Base-by-base conservation (phyloP, 1,140 invertebrate genomes). In the Leucophenga varia region DNA sequence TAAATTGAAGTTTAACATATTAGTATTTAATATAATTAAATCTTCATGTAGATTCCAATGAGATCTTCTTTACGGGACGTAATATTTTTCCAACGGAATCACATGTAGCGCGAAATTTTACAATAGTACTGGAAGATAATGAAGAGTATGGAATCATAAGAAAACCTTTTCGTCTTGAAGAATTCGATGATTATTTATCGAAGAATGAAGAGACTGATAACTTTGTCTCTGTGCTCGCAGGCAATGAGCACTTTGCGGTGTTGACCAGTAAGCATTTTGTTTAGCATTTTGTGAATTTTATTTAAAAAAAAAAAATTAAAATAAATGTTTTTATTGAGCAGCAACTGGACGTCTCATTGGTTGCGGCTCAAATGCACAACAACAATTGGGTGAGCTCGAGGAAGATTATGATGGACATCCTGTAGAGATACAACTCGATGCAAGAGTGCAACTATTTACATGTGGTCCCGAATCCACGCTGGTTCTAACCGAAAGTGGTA, bases 1-100 rank as follows among this genome's bases (percentile, higher is more conserved):
- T n/a, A n/a, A n/a, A 36, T 49, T 17, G 36, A 14, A 16, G 2
- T 9, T 18, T 14, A 3, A 35, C n/a, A n/a, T n/a, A n/a, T n/a
- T n/a, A n/a, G n/a, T n/a, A n/a, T n/a, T n/a, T n/a, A n/a, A n/a
- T n/a, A 45, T 22, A 2, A 13, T 16, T 3, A 13, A 6, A 2
- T 41, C 39, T 40, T 40, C 18, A 40, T 16, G 9, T n/a, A 75
- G 73, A 72, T 41, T 75, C 73, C 36, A 74, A 72, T 46, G 72
- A 75, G 47, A 45, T 75, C 13, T 75, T 74, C 48, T 75, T 70
- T 28, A 70, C 59, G 40, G 73, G 73, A 7, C 67, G 64, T 21
- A 73, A 72, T 36, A 65, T 75, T 22, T 75, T 74, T 34, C 59
- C 64, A 17, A 13, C 42, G 18, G 65, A 61, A 13, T 58, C 59